Base-by-base conservation (phyloP, 2,888 invertebrate genomes). In the Andrena bicolor region DNA sequence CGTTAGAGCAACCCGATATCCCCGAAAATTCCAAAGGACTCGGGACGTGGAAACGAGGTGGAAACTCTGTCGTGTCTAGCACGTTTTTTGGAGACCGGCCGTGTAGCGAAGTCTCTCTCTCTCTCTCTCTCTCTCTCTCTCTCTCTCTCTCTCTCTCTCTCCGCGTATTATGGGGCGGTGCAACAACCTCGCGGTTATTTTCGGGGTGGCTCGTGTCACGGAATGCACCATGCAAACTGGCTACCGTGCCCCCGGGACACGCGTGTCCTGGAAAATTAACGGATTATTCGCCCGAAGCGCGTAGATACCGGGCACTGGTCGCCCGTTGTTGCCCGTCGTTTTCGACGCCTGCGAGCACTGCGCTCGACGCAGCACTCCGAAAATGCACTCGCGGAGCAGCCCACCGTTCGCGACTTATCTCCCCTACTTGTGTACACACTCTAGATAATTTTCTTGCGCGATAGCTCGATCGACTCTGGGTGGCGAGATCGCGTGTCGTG, bases 111-210 rank as follows among this genome's bases (percentile, higher is more conserved):
- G 56, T 61, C 76, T 23, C 23, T 23, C 23, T 23, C 23, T 23
- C 23, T 23, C 23, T 23, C 23, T 23, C 23, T 23, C 23, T 23
- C 23, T 23, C 23, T 23, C 23, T 53, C 53, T 53, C n/a, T 53
- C 53, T 7, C 20, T n/a, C n/a, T 20, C 51, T 51, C 20, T 51
- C 51, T 32, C 20, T 56, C 23, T 20, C 53, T 48, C 70, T 48
- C 35, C 83, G 80, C 81, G 78, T 90, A 90, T 89, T 76, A 86
- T 69, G 77, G 84, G 83, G 83, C 90, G 89, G 92, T 90, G 93
- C 93, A 93, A 93, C 92, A 93, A 93, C 93, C 93, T 92, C 90
- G 64, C 82, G 90, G 92, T 92, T 93, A 93, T 93, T 93, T 69
- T 93, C 90, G 90, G 92, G 92, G 88, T 87, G 85, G 88, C 83